These are phyloP conservation scores for Oryzias javanicus DNA, from an alignment of 2,113 vertebrate species.

Conservation along the genomic window DNA sequence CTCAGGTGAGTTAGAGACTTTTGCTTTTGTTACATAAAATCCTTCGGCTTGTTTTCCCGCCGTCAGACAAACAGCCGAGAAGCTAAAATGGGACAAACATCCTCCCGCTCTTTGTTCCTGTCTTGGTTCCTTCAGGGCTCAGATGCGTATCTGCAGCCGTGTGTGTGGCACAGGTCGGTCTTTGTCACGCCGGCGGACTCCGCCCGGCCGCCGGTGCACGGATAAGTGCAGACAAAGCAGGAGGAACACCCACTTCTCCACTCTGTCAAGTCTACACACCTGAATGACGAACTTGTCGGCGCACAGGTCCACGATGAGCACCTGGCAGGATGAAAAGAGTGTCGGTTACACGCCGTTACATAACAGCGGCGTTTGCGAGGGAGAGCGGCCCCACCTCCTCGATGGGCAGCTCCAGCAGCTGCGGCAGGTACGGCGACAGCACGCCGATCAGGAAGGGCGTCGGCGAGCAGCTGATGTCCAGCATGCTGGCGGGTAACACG, in stretches of 20 bases:
- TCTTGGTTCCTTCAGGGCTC: not conserved
- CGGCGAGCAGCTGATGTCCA: constrained; percentile 96
- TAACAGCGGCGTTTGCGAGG: too few relatives aligned
- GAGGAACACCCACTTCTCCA: constrained; percentile 30
- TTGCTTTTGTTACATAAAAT: too few relatives aligned
- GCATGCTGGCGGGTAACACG: constrained; percentile 91
- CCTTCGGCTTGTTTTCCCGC: too few relatives aligned
- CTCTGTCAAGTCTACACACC: constrained; percentile 79
- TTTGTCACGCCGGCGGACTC: constrained; percentile 34
- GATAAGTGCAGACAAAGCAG: constrained; percentile 55
- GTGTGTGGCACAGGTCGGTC: not conserved
- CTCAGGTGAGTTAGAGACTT: too few relatives aligned
- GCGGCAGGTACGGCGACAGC: constrained; percentile 86
- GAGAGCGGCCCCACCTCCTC: constrained; percentile 83
- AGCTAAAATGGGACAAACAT: too few relatives aligned
- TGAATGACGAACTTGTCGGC: constrained; percentile 90
- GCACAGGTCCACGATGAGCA: constrained; percentile 97
- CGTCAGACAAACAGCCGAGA: too few relatives aligned
- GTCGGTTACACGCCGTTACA: constrained; percentile 17
- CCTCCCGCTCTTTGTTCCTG: not conserved
- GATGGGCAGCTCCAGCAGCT: constrained; percentile 90
- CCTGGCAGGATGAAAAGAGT: constrained; percentile 75
- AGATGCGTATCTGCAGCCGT: not conserved
- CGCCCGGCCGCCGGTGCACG: not conserved
- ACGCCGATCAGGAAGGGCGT: constrained; percentile 96